Evolutionary conservation across 1,140 invertebrate species (phyloP).

Genomic region (Pissodes strobi): DNA sequence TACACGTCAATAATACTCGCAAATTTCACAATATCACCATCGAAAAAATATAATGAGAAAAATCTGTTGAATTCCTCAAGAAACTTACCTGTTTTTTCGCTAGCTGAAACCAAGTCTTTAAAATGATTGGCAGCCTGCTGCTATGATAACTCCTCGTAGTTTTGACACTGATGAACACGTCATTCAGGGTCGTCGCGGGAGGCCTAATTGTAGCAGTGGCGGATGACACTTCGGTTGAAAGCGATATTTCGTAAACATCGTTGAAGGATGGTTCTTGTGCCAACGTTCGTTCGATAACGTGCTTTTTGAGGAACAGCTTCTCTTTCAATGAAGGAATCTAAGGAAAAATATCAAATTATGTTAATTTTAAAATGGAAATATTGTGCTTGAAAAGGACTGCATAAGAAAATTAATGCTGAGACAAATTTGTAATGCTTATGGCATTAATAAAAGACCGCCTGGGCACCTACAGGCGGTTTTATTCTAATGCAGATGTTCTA

Average conservation of each 20-base stretch:
- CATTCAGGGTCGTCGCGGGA: conserved; percentile 73
- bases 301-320: conserved; percentile 29
- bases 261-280: conserved; percentile 33
- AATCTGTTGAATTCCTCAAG: too few species aligned
- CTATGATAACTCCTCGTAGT: conserved; percentile 88
- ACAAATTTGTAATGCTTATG: too few species aligned
- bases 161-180: conserved; percentile 94
- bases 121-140: conserved; percentile 80
- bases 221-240: conserved; percentile 56
- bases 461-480: too few species aligned
- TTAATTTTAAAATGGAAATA: too few species aligned
- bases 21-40: too few species aligned
- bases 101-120: conserved; percentile 91
- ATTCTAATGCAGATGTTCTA: too few species aligned
- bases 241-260: conserved; percentile 14
- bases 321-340: conserved; percentile 24
- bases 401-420: too few species aligned
- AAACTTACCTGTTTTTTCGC: conserved; percentile 86
- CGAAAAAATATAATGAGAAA: too few species aligned
- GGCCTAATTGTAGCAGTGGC: conserved; percentile 66
- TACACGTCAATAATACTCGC: too few species aligned
- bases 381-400: too few species aligned
- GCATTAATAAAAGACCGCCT: too few species aligned
- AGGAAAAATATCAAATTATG: too few species aligned
- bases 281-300: conserved; percentile 38